Base-by-base conservation (phyloP, 2,113 vertebrate genomes). In the Trematomus loennbergii region DNA sequence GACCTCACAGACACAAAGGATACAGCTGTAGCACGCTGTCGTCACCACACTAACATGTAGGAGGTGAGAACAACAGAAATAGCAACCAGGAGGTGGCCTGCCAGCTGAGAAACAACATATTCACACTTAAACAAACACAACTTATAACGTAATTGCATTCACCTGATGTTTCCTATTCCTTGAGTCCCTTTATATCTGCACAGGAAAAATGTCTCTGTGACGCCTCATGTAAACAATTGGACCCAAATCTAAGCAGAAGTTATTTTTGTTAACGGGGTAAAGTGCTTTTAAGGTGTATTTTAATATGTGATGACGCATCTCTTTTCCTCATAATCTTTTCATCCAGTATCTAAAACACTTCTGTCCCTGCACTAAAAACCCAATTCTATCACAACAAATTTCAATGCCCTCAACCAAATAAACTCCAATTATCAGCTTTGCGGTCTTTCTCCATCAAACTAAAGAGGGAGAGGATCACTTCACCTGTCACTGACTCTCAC, bases 401-500 rank as follows among this genome's bases (percentile, higher is more conserved):
- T 16, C 40, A 20, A 29, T 29, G 25, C 12, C 53, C 55, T 22
- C 45, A 40, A 25, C 13, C 15, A 82, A 83, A 84, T 84, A 84
- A 60, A 67, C 4, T 40, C 13, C 17, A 46, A 67, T 2, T 33
- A 58, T 55, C 11, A 49, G 16, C 79, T 15, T 3, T 2, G 18
- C n/a, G 3, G 17, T 54, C 12, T 52, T 72, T n/a, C 43, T 61
- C 9, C 54, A 15, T 53, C 53, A 69, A 17, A 82, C 25, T n/a
- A 25, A 3, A 43, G 25, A 9, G 55, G 62, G n/a, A 67, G 48
- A 81, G 57, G 8, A 22, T 45, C 75, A 77, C 63, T 72, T 89
- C 67, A 88, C 87, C 79, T 91, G 86, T 83, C 84, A 83, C 77
- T 8, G 36, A 74, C 18, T 1, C 9, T 7, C 57, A 71, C 78